These are phyloP conservation scores for Carduelis carduelis DNA, from an alignment of 2,797 vertebrate species.

Conservation along the genomic window DNA sequence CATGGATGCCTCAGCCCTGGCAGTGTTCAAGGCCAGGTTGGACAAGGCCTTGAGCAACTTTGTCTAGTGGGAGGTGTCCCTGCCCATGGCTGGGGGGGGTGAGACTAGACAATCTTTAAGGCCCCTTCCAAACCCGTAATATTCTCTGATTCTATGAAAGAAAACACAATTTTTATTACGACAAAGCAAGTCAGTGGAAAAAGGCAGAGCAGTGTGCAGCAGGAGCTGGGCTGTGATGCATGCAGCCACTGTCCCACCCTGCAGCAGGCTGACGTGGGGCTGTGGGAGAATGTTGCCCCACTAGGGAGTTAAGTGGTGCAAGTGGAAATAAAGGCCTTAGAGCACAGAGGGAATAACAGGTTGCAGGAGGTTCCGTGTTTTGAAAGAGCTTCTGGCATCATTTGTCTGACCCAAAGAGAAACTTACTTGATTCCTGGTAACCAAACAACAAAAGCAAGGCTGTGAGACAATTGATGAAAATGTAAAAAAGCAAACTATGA, in stretches of 20 bases:
- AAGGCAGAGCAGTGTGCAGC: rapidly evolving
- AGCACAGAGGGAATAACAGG: not conserved
- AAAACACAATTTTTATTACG: rapidly evolving
- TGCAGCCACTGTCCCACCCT: rapidly evolving
- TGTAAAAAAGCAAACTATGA: not conserved
- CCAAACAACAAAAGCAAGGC: not conserved
- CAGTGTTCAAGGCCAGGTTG: not conserved
- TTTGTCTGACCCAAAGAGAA: not conserved
- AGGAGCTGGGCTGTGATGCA: rapidly evolving
- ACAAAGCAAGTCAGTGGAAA: not conserved
- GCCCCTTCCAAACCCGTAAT: not conserved
- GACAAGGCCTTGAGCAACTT: not conserved
- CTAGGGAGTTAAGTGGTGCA: not conserved
- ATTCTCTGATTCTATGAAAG: not conserved
- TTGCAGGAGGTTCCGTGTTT: not conserved
- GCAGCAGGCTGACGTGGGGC: not conserved
- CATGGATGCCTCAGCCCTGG: not conserved
- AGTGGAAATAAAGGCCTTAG: not conserved
- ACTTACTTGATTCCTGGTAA: not conserved
- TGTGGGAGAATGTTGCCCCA: rapidly evolving
- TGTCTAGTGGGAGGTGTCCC: not conserved
- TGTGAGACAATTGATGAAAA: not conserved
- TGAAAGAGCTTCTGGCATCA: not conserved
- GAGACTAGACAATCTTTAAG: not conserved
- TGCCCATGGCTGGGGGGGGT: rapidly evolving